A percentile compares a stretch with the other conserved stretches of the same genome.
Evolutionary conservation across 2,113 vertebrate species (phyloP).

Genomic region (Eulacestoma nigropectus): DNA sequence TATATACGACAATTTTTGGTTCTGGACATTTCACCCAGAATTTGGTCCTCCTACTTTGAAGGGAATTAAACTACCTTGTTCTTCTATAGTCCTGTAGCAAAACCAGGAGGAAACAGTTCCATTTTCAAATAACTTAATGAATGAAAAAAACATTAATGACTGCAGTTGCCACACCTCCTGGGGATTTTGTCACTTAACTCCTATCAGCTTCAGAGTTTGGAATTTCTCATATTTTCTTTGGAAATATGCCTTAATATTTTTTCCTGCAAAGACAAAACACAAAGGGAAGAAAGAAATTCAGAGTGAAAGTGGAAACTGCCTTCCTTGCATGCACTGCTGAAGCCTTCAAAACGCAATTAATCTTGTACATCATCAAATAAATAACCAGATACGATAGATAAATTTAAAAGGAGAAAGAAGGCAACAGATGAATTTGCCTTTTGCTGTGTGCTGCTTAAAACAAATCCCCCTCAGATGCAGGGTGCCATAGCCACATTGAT

Average conservation of each 20-base stretch:
- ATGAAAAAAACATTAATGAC: not conserved
- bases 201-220: not conserved
- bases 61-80: not conserved
- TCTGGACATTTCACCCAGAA: not conserved
- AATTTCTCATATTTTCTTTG: not conserved
- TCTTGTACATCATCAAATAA: not conserved
- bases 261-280: not conserved
- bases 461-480: not conserved
- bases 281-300: not conserved
- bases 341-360: not conserved
- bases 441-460: not conserved
- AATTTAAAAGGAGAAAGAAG: not conserved
- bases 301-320: not conserved
- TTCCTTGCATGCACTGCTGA: not conserved
- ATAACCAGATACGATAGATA: not conserved
- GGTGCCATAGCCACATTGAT: fast-evolving
- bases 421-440: not conserved
- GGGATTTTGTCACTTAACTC: not conserved
- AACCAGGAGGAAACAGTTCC: not conserved
- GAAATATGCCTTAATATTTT: not conserved
- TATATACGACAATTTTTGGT: fast-evolving
- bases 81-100: not conserved
- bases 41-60: not conserved
- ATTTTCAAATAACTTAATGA: not conserved
- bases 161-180: not conserved